phyloP scores from a whole-genome alignment of 2,113 vertebrate genomes.

The Hoplias malabaricus region DNA sequence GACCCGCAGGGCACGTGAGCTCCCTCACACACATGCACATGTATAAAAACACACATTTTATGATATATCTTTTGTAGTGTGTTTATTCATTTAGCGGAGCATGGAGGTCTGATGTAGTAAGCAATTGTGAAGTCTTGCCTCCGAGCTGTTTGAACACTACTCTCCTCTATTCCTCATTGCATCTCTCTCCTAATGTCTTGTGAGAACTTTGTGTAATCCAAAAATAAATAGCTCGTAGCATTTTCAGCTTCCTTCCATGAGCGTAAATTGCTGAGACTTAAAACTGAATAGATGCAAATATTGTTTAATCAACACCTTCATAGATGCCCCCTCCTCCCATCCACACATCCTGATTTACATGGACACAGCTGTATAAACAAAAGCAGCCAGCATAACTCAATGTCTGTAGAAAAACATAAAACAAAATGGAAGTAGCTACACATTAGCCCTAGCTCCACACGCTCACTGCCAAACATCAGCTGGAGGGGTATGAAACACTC shows the following conservation, averaged over 20 bases:
- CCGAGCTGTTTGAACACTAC: constrained; percentile 22
- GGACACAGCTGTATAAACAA: background rate
- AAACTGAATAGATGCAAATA: background rate
- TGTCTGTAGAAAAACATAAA: no score
- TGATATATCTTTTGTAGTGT: constrained; percentile 6
- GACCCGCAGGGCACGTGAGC: constrained; percentile 11
- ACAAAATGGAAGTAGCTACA: no score
- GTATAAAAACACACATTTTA: constrained; percentile 1
- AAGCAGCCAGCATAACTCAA: no score
- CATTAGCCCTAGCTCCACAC: no score
- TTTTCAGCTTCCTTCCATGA: background rate
- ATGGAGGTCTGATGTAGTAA: background rate
- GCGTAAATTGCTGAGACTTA: background rate
- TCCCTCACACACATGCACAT: constrained; percentile 2
- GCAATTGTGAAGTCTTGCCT: constrained; percentile 20
- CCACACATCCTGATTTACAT: background rate
- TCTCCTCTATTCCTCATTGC: background rate
- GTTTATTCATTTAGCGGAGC: constrained; percentile 26
- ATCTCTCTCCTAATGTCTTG: constrained; percentile 12
- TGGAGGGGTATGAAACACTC: no score
- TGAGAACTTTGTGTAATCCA: constrained; percentile 22
- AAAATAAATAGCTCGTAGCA: constrained; percentile 21
- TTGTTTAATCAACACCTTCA: background rate
- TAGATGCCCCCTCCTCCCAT: no score
- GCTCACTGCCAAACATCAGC: no score